Evolutionary conservation across 1,140 invertebrate genomes (phyloP).

Genomic region (Leptinotarsa defecta): DNA sequence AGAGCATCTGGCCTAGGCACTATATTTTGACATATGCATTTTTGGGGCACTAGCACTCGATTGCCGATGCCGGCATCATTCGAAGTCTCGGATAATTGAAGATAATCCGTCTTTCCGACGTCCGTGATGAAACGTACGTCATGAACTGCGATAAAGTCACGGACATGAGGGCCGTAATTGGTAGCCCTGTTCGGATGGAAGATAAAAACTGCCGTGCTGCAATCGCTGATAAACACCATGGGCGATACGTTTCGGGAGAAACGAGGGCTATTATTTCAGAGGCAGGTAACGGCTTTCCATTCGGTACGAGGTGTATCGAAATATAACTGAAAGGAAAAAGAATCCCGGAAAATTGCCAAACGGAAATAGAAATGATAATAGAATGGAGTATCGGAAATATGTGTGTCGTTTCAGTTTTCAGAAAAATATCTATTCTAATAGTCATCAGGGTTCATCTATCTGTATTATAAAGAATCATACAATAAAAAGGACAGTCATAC

Average conservation of each 20-base stretch:
- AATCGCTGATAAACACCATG: constrained; percentile 21
- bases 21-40: background rate
- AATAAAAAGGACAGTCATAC: too few species aligned
- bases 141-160: constrained; percentile 39
- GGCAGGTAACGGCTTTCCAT: background rate
- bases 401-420: too few species aligned
- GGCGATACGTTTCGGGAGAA: constrained; percentile 13
- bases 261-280: constrained; percentile 8
- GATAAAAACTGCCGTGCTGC: constrained; percentile 30
- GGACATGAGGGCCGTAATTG: constrained; percentile 44
- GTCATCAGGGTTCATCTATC: too few species aligned
- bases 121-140: constrained; percentile 39
- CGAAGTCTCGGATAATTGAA: constrained; percentile 48
- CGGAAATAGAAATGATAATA: too few species aligned
- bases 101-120: constrained; percentile 46
- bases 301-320: background rate
- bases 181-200: constrained; percentile 21
- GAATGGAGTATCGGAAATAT: too few species aligned
- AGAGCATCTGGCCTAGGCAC: background rate
- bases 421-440: too few species aligned
- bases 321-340: too few species aligned
- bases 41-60: background rate
- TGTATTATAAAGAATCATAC: too few species aligned
- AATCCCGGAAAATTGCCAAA: too few species aligned
- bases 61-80: constrained; percentile 41